Conservation (phyloP, 2,797 vertebrate genomes). For the Pipistrellus kuhlii region DNA sequence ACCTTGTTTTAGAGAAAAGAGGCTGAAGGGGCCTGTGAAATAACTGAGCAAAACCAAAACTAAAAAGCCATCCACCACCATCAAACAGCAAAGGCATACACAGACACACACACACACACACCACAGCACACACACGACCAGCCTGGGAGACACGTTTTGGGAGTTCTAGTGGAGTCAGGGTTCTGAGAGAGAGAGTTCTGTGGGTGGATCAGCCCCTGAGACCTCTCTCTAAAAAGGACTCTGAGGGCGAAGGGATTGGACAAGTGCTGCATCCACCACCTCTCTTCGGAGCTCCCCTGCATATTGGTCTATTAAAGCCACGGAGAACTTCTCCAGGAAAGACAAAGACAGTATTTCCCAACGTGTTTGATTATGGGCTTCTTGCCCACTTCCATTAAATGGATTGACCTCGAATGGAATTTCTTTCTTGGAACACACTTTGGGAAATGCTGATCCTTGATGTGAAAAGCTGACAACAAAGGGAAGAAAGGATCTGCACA, state of each 20-base stretch:
- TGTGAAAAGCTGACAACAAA: background rate
- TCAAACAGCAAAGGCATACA: background rate
- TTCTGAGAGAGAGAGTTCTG: background rate
- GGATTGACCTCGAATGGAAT: background rate
- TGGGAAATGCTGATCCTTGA: background rate
- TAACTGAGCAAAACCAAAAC: background rate
- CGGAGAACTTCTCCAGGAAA: background rate
- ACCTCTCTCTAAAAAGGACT: background rate
- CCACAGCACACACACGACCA: too few species aligned
- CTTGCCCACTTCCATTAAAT: background rate
- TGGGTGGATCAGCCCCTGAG: background rate
- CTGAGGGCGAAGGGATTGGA: background rate
- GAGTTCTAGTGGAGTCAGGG: background rate
- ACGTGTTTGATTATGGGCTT: background rate
- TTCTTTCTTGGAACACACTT: background rate
- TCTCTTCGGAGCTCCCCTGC: background rate
- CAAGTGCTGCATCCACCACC: background rate
- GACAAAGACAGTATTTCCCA: background rate
- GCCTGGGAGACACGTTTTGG: background rate
- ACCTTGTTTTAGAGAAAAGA: conserved; percentile 35
- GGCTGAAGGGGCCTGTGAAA: background rate
- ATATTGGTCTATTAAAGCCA: background rate
- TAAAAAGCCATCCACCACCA: background rate
- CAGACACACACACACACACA: too few species aligned
- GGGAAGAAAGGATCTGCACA: background rate